Percentiles rank a stretch among this genome's conserved stretches.
phyloP scores from a whole-genome alignment of 92 coral and sea anemone genomes.

The Plumapathes pennacea region DNA sequence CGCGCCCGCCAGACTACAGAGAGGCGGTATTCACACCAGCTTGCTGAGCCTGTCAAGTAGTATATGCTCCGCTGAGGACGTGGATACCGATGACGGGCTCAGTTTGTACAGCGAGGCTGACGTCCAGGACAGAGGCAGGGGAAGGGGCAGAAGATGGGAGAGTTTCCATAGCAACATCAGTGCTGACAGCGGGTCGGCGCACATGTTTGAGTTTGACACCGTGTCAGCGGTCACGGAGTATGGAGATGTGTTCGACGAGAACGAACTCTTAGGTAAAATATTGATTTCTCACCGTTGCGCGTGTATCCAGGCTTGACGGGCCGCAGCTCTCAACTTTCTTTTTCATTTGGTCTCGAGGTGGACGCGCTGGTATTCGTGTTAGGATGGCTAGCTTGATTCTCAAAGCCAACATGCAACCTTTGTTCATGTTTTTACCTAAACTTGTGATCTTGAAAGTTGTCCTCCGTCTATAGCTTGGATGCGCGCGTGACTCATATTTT shows the following conservation, averaged over 20 bases:
- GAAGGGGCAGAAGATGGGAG: slow-evolving; percentile 74
- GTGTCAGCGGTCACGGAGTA: slow-evolving; percentile 62
- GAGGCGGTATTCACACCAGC: slow-evolving; percentile 66
- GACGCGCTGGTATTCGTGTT: too few species aligned
- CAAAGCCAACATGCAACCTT: too few species aligned
- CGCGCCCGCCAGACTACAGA: slow-evolving; percentile 14
- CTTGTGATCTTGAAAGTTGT: too few species aligned
- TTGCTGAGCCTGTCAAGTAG: slow-evolving; percentile 74
- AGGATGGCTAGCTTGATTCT: too few species aligned
- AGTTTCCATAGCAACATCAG: slow-evolving; percentile 96
- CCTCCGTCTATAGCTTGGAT: too few species aligned
- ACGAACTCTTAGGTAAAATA: slow-evolving; percentile 37
- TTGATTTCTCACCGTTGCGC: too few species aligned
- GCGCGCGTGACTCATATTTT: too few species aligned
- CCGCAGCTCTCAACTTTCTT: too few species aligned
- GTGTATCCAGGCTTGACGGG: too few species aligned
- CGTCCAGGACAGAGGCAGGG: slow-evolving; percentile 30
- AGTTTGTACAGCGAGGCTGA: slow-evolving; percentile 55
- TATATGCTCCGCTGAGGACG: slow-evolving; percentile 64
- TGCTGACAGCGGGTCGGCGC: slow-evolving; percentile 97
- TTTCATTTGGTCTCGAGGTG: too few species aligned
- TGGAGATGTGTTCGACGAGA: slow-evolving; percentile 57
- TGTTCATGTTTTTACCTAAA: too few species aligned
- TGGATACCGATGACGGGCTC: slow-evolving; percentile 58
- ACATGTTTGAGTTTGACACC: slow-evolving; percentile 77